A percentile compares a stretch with the other conserved stretches of the same genome.
Evolutionary conservation across 2,888 invertebrate genomes (phyloP).

Genomic region (Hemistola chrysoprasaria): DNA sequence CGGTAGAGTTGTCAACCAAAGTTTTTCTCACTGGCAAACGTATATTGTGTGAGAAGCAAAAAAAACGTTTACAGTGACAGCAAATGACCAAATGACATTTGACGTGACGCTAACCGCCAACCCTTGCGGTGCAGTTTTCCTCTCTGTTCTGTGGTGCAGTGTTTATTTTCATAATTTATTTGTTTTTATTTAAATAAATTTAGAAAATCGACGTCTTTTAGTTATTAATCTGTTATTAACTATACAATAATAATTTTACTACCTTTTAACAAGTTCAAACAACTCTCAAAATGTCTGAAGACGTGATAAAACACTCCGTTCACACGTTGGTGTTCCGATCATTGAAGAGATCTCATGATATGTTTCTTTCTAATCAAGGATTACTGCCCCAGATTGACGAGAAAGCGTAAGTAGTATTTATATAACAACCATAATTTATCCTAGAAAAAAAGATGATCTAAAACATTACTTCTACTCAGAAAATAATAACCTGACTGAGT

Average conservation of each 20-base stretch:
- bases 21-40: too few species aligned
- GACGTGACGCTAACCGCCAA: slow-evolving; percentile 3
- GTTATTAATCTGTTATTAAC: too few species aligned
- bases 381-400: slow-evolving; percentile 92
- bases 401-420: slow-evolving; percentile 86
- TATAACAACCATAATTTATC: not conserved
- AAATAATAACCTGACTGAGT: too few species aligned
- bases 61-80: not conserved
- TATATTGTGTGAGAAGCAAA: too few species aligned
- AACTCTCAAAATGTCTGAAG: slow-evolving; percentile 83
- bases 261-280: not conserved
- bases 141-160: too few species aligned
- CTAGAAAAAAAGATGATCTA: slow-evolving; percentile 2
- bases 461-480: too few species aligned
- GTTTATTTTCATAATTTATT: not conserved
- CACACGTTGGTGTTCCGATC: slow-evolving; percentile 98
- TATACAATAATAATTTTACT: too few species aligned
- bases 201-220: too few species aligned
- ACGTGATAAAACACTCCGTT: slow-evolving; percentile 97
- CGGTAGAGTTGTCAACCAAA: too few species aligned
- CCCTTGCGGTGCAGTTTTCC: too few species aligned
- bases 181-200: too few species aligned
- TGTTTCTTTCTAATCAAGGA: slow-evolving; percentile 96
- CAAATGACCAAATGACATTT: not conserved
- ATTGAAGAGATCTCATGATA: slow-evolving; percentile 97